Base-by-base conservation (phyloP, 2,888 invertebrate species). In the Dynastes hyllus region DNA sequence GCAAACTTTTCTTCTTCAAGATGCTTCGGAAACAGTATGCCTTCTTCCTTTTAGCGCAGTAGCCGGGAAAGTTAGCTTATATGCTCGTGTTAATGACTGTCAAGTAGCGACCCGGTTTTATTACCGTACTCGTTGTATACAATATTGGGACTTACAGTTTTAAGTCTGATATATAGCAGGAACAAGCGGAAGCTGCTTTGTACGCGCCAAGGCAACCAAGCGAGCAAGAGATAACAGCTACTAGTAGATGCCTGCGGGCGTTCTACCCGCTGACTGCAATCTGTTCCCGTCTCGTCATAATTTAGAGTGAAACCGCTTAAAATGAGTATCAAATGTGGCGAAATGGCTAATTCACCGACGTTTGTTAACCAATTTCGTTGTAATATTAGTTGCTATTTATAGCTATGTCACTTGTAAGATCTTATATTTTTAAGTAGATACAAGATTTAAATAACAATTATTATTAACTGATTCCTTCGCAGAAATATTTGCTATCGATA, bases 1-100 rank as follows among this genome's bases (percentile, higher is more conserved):
- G 55, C 63, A 76, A 82, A 82, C 80, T 81, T 81, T 81, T 51
- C 79, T 61, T 77, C 80, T 79, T 79, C 67, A 66, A 76, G 79
- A 80, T 73, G 78, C 77, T 76, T 76, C 67, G 63, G 51, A 32
- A 80, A 80, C 50, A 13, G 61, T 45, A 75, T 27, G 73, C 37
- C 61, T 71, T 63, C 45, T 75, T 50, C 61, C 58, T 58, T 58
- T 58, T 22, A 27, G 45, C 50, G 13, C 45, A 45, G 11, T 0
- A 45, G 8, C 50, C 70, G 55, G 51, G 45, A 29, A 77, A 70
- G 55, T 40, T 67, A 40, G 53, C 65, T 67, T 67, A 65, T 76
- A 55, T 66, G 65, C 53, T 50, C 50, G 66, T 53, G 37, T 53
- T 76, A 76, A 75, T 63, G 73, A 75, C 45, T 61, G 40, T 69